phyloP scores from a whole-genome alignment of 2,113 vertebrate genomes.

The Propithecus coquereli region DNA sequence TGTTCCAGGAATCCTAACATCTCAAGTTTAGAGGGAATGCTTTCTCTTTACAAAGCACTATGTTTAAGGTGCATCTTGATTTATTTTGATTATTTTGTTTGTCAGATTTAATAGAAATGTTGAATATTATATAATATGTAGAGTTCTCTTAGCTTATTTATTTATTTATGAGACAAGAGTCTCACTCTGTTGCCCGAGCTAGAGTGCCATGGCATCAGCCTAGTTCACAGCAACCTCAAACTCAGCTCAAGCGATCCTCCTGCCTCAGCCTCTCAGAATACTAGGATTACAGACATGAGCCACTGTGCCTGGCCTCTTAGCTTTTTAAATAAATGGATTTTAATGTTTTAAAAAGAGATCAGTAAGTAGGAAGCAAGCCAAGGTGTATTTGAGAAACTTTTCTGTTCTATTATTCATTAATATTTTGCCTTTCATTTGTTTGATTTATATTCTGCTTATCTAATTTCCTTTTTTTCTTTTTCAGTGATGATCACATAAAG shows the following conservation, averaged over 20 bases:
- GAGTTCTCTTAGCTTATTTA: neutral
- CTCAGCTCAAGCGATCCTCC: too few relatives aligned
- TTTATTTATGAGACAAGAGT: too few relatives aligned
- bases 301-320: neutral
- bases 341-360: neutral
- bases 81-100: neutral
- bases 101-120: neutral
- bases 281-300: too few relatives aligned
- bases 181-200: too few relatives aligned
- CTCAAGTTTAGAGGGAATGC: neutral
- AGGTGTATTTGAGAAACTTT: neutral
- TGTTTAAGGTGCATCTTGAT: neutral
- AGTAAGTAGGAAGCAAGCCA: neutral
- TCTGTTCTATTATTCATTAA: neutral
- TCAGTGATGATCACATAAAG: conserved; percentile 97
- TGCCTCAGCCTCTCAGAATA: too few relatives aligned
- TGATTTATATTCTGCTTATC: conserved; percentile 17
- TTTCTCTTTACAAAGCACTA: neutral
- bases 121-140: neutral
- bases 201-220: too few relatives aligned
- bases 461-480: conserved; percentile 58
- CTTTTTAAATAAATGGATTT: neutral
- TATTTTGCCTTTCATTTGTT: conserved; percentile 16
- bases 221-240: too few relatives aligned
- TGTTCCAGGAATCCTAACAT: neutral